Base-by-base conservation (phyloP, 2,113 vertebrate species). In the Desmodus rotundus region DNA sequence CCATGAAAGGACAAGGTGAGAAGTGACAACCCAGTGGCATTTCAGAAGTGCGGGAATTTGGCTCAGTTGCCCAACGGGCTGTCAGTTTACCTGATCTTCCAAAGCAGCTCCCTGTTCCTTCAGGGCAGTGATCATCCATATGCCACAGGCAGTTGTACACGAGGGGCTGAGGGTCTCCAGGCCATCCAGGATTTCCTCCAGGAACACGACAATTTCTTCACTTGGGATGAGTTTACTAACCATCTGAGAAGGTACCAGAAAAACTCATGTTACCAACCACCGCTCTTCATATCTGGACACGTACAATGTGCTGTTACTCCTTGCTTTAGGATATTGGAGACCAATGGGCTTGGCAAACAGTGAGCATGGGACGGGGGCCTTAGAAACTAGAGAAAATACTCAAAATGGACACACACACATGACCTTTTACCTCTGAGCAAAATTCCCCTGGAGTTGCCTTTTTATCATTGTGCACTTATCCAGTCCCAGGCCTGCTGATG, bases 101-200 rank as follows among this genome's bases (percentile, higher is more conserved):
- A 98, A 24, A 26, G 54, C 22, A 14, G 86, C 83, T 50, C 97
- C 97, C 1, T 97, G 95, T n/a, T 96, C 96, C 89, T 95, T 97
- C 74, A 98, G 95, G 58, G 26, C 80, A 0, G 80, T 0, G 2
- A 96, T 78, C 96, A 98, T 87, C 97, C 97, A 98, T 31, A 96
- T 17, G 12, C 96, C 95, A 28, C 96, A 97, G 76, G 97, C 97
- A 14, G 61, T 93, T 10, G 76, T 28, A 9, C 96, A 97, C 1
- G 17, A 45, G 58, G 91, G 45, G 45, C 67, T 95, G 28, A 97
- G 97, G 77, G 16, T 97, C 88, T 96, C 97, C 76, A 98, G 85
- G 9, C 97, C 96, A 33, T 97, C 97, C 45, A 97, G 87, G 0
- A 47, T 89, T 94, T 98, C 97, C 76, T 97, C 97, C 84, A 98